These are phyloP conservation scores for Sebastes minor DNA, from an alignment of 2,797 vertebrate genomes.

Conservation along the genomic window DNA sequence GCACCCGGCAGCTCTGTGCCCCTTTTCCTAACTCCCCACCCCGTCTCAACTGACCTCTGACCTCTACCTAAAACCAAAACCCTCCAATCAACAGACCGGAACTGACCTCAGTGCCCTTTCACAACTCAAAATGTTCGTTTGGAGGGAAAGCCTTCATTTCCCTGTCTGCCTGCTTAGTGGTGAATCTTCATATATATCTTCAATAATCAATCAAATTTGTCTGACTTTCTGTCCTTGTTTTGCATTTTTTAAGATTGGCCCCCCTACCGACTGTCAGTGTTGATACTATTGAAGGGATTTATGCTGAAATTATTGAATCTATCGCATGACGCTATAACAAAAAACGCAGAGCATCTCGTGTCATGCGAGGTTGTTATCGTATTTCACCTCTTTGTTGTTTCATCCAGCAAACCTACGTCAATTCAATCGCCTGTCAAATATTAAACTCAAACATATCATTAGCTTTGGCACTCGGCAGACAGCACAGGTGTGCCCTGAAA, in stretches of 20 bases:
- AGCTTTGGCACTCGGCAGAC: neutral
- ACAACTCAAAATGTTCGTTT: neutral
- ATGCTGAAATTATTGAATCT: neutral
- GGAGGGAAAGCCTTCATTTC: neutral
- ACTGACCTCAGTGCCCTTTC: neutral
- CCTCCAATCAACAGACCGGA: neutral
- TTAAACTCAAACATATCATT: neutral
- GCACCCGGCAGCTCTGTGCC: no score
- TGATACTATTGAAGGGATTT: neutral
- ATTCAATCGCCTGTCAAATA: neutral
- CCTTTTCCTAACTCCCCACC: neutral
- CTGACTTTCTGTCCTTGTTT: neutral
- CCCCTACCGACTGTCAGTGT: neutral
- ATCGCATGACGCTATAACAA: neutral
- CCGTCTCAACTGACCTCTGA: neutral
- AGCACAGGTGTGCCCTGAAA: neutral
- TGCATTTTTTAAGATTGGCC: neutral
- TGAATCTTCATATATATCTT: neutral
- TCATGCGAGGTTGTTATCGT: neutral
- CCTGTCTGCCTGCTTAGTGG: neutral
- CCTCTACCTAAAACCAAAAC: neutral
- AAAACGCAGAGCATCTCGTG: neutral
- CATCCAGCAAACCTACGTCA: neutral
- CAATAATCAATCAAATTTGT: no score
- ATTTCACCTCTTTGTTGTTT: neutral